A percentile compares a stretch with the other conserved stretches of the same genome.
Evolutionary conservation across 1,140 invertebrate genomes (phyloP).

Genomic region (Mactra quadrangularis): DNA sequence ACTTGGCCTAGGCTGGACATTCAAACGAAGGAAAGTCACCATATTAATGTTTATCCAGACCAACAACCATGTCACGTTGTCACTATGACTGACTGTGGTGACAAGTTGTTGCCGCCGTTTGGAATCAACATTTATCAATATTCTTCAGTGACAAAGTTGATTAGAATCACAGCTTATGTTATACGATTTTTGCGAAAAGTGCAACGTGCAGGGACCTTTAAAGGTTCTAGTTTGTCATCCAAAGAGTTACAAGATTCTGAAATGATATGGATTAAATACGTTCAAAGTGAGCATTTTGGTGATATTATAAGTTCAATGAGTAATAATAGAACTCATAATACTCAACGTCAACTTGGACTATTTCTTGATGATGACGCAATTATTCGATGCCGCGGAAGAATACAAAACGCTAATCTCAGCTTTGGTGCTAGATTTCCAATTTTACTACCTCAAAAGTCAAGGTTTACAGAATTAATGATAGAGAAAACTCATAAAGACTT

Average conservation of each 20-base stretch:
- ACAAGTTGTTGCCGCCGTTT: not conserved
- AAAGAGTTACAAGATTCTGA: constrained; percentile 1
- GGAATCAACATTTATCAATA: constrained; percentile 2
- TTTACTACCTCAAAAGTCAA: not conserved
- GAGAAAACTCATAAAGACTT: not conserved
- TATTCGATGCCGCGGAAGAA: constrained; percentile 1
- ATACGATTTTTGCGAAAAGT: constrained; percentile 19
- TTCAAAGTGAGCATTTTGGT: constrained; percentile 1
- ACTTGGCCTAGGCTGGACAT: not conserved
- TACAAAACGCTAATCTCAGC: constrained; percentile 6
- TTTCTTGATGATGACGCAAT: not conserved
- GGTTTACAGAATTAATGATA: not conserved
- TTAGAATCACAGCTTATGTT: constrained; percentile 15
- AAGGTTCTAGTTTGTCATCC: not conserved
- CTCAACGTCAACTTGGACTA: not conserved
- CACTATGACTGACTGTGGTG: not conserved
- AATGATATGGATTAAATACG: not conserved
- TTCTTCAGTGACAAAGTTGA: constrained; percentile 47
- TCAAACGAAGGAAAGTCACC: not conserved
- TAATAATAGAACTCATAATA: not conserved
- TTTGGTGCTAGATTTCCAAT: constrained; percentile 18
- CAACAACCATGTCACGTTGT: not conserved
- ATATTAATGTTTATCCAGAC: not conserved
- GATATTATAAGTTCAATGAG: not conserved
- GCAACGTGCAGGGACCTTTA: too few species aligned